A percentile compares a stretch with the other conserved stretches of the same genome.
These are phyloP conservation scores for Sialis lutaria DNA, from an alignment of 2,888 invertebrate species.

Conservation along the genomic window DNA sequence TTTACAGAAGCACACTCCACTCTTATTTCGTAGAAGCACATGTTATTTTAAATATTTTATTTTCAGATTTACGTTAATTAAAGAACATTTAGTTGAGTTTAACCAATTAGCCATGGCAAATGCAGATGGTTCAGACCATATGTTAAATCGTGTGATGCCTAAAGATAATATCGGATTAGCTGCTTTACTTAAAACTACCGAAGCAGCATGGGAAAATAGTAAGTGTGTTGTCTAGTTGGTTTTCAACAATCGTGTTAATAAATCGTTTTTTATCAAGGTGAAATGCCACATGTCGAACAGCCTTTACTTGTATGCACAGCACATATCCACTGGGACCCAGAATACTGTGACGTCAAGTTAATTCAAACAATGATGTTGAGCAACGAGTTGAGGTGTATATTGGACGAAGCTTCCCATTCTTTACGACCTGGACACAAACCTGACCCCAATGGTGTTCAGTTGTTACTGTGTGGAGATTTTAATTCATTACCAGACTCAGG, in stretches of 20 bases:
- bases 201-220: conserved; percentile 86
- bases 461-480: conserved; percentile 93
- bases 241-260: neutral
- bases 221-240: conserved; percentile 17
- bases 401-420: conserved; percentile 71
- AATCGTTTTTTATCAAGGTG: conserved; percentile 23
- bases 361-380: conserved; percentile 99
- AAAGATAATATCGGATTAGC: conserved; percentile 98
- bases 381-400: conserved; percentile 76
- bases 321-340: conserved; percentile 99
- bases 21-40: too few species aligned
- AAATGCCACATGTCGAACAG: conserved; percentile 60
- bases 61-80: conserved; percentile 79
- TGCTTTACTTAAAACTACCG: conserved; percentile 86
- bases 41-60: conserved; percentile 6
- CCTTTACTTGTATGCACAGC: conserved; percentile 93
- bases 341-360: conserved; percentile 97
- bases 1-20: neutral
- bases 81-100: conserved; percentile 94
- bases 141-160: conserved; percentile 97
- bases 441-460: conserved; percentile 66
- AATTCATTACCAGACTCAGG: conserved; percentile 96
- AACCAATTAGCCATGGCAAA: conserved; percentile 98
- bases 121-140: conserved; percentile 94
- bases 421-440: conserved; percentile 55